Base-by-base conservation (phyloP, 1,140 invertebrate genomes). In the Epicauta chinensis region DNA sequence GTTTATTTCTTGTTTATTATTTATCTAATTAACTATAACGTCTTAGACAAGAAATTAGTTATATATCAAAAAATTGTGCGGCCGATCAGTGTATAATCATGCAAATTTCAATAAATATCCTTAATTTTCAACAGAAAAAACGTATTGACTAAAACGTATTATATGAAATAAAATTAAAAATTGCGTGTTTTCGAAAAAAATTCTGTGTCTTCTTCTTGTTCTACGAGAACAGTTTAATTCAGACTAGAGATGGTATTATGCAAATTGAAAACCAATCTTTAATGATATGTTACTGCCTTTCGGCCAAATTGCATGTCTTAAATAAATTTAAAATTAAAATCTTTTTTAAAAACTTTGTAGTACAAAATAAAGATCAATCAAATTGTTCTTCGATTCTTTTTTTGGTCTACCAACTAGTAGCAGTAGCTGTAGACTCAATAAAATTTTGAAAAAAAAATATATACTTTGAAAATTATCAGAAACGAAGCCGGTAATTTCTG, bases 181-280 rank as follows among this genome's bases (percentile, higher is more conserved):
- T 23, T 47, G 45, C 45, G 45, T 47, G 45, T 47, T 47, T 34
- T 47, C 12, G 37, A 46, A 35, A 37, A 47, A 47, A 47, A 47
- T 34, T 47, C 29, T 47, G 45, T 23, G 23, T 23, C 23, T 23
- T 23, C n/a, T n/a, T n/a, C n/a, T n/a, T n/a, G n/a, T n/a, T 46
- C 45, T 47, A 38, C 45, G 36, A 38, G 38, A 47, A 47, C 38
- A 16, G 38, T 47, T 47, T 47, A 47, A 47, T 38, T 17, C 45
- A 37, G 45, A 17, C 45, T 47, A 47, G 45, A 37, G 45, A 47
- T 47, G 31, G 45, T 38, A 47, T 47, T 47, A 47, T 47, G 34
- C 38, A 47, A 47, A 47, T 47, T 47, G 23, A 47, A 47, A 47
- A 47, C 34, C 34, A 47, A 47, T 47, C 45, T 47, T 47, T 47